phyloP scores from a whole-genome alignment of 2,797 vertebrate species.

The Anguilla marmorata region DNA sequence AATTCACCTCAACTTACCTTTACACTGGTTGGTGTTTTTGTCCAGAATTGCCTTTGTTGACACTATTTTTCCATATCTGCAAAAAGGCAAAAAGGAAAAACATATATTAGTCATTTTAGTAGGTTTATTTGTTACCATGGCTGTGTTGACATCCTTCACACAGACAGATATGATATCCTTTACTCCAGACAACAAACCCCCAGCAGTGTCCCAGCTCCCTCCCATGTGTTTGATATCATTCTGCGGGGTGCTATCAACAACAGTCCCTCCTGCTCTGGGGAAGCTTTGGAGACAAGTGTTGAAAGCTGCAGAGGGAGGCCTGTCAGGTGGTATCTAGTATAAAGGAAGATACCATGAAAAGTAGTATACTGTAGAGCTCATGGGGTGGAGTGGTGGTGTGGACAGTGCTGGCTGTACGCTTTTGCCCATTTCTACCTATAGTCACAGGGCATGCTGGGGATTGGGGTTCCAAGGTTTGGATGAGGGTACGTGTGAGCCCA shows the following conservation, averaged over 20 bases:
- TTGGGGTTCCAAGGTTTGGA: neutral
- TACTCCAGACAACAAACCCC: neutral
- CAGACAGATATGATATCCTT: neutral
- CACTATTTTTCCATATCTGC: slow-evolving; percentile 96
- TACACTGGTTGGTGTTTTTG: slow-evolving; percentile 99
- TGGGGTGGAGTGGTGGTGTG: neutral
- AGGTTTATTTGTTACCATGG: neutral
- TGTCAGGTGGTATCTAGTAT: neutral
- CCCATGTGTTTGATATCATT: neutral
- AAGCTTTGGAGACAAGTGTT: neutral
- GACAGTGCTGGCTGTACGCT: neutral
- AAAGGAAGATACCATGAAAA: neutral
- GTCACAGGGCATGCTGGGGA: neutral
- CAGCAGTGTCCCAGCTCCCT: neutral
- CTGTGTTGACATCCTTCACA: slow-evolving; percentile 11
- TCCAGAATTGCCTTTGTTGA: slow-evolving; percentile 98
- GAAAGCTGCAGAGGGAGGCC: neutral
- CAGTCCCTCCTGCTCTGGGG: neutral
- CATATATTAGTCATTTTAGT: slow-evolving; percentile 31
- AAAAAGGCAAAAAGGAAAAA: slow-evolving; percentile 46
- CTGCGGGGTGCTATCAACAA: neutral
- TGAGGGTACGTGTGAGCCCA: too few relatives aligned
- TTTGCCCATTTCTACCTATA: neutral
- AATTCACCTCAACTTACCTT: slow-evolving; percentile 76
- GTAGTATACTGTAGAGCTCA: neutral